A percentile compares a stretch with the other conserved stretches of the same genome.
Evolutionary conservation across 2,113 vertebrate genomes (phyloP).

Genomic region (Athene noctua): DNA sequence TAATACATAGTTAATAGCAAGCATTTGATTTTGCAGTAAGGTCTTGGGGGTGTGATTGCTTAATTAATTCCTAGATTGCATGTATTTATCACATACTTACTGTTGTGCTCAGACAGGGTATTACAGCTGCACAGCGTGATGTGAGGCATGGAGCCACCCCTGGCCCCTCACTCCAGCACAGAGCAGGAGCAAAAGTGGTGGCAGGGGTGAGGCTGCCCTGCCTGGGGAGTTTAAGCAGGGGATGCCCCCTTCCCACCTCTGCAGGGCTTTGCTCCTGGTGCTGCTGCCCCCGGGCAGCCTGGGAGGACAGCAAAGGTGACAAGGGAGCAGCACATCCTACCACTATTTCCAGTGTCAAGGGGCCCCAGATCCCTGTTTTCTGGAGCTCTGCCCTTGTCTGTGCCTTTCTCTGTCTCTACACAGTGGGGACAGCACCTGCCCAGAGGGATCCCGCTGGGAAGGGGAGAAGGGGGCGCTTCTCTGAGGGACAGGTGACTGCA

Average conservation of each 20-base stretch:
- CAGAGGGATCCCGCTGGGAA: neutral
- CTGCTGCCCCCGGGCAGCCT: neutral
- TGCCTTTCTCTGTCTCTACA: neutral
- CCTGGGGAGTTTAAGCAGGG: neutral
- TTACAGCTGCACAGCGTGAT: neutral
- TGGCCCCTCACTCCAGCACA: neutral
- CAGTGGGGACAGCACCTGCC: neutral
- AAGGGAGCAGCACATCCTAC: neutral
- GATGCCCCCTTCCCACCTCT: neutral
- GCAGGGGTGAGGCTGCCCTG: neutral
- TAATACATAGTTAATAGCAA: neutral
- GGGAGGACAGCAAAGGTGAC: neutral
- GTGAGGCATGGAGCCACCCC: neutral
- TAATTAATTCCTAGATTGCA: neutral
- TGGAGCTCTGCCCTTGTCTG: neutral
- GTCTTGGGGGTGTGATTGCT: neutral
- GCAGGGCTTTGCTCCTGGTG: accelerated
- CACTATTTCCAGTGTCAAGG: neutral
- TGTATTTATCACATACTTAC: accelerated
- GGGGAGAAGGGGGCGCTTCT: neutral
- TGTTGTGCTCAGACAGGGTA: neutral
- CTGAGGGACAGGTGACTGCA: neutral
- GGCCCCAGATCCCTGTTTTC: neutral
- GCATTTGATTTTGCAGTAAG: neutral
- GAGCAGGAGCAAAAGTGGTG: neutral